Percentiles rank a stretch among this genome's conserved stretches.
Evolutionary conservation across 1,140 invertebrate species (phyloP).

Genomic region (Drosophila murphyi): DNA sequence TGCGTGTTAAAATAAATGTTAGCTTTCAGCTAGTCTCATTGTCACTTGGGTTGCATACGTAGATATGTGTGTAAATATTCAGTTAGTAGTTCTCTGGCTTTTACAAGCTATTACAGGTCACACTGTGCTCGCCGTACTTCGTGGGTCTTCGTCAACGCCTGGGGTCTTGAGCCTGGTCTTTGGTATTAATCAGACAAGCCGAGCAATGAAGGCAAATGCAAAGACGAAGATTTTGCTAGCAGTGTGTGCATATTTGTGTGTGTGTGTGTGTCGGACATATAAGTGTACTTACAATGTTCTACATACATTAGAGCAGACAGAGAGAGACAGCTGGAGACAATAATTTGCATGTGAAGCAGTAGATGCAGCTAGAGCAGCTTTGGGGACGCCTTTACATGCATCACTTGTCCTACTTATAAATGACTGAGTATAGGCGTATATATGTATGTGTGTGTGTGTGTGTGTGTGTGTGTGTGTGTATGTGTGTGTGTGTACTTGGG

Average conservation of each 20-base stretch:
- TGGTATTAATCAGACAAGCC: constrained; percentile 32
- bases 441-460: not conserved
- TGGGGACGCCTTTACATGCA: constrained; percentile 27
- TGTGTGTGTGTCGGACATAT: not conserved
- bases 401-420: constrained; percentile 50
- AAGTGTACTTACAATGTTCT: constrained; percentile 17
- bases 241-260: not conserved
- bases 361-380: constrained; percentile 10
- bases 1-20: too few species aligned
- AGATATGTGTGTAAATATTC: not conserved
- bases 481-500: not conserved
- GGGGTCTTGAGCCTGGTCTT: constrained; percentile 2
- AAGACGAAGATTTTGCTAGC: constrained; percentile 22
- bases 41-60: not conserved
- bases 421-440: not conserved
- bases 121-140: constrained; percentile 1
- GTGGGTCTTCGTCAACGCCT: not conserved
- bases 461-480: not conserved
- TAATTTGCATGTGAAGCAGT: constrained; percentile 42
- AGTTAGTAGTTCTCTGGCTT: not conserved
- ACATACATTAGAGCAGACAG: constrained; percentile 16
- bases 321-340: constrained; percentile 15
- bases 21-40: not conserved
- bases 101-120: not conserved
- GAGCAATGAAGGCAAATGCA: constrained; percentile 5